Conservation (phyloP, 2,113 vertebrate species). For the Amia ocellicauda region DNA sequence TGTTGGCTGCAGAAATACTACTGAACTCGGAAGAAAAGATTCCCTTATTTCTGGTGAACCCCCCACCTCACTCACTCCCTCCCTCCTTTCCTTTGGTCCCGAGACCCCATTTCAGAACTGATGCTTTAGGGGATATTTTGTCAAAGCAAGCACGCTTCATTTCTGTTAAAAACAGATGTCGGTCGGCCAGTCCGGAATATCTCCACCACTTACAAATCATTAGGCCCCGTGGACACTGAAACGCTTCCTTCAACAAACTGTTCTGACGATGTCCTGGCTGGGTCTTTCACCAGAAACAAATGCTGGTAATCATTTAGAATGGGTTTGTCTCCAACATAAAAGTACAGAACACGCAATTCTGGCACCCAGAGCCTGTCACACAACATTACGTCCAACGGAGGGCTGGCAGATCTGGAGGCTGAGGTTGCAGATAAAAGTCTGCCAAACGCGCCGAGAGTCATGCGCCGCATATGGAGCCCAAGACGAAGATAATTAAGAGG, state of each 20-base stretch:
- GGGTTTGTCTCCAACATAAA: neutral
- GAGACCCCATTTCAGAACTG: slow-evolving; percentile 35
- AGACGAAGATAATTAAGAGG: slow-evolving; percentile 6
- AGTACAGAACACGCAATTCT: neutral
- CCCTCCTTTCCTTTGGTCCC: slow-evolving; percentile 29
- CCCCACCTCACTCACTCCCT: neutral
- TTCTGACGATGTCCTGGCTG: neutral
- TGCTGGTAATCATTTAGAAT: slow-evolving; percentile 14
- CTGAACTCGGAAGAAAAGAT: too few species aligned
- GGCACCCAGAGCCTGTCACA: slow-evolving; percentile 9
- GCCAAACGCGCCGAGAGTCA: neutral
- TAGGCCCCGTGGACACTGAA: slow-evolving; percentile 8
- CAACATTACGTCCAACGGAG: slow-evolving; percentile 8
- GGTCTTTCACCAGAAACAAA: neutral
- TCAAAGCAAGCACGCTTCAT: slow-evolving; percentile 46
- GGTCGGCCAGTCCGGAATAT: slow-evolving; percentile 1
- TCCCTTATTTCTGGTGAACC: too few species aligned
- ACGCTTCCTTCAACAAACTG: slow-evolving; percentile 16
- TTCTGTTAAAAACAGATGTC: slow-evolving; percentile 44
- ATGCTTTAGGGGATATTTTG: slow-evolving; percentile 28
- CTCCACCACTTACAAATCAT: slow-evolving; percentile 17
- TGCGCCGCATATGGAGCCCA: neutral
- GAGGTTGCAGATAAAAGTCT: neutral
- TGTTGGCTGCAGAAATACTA: too few species aligned
- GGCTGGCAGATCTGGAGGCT: neutral